Percentiles rank a stretch among this genome's conserved stretches.
Conservation (phyloP, 2,888 invertebrate genomes). For the Chloromyia formosa region DNA sequence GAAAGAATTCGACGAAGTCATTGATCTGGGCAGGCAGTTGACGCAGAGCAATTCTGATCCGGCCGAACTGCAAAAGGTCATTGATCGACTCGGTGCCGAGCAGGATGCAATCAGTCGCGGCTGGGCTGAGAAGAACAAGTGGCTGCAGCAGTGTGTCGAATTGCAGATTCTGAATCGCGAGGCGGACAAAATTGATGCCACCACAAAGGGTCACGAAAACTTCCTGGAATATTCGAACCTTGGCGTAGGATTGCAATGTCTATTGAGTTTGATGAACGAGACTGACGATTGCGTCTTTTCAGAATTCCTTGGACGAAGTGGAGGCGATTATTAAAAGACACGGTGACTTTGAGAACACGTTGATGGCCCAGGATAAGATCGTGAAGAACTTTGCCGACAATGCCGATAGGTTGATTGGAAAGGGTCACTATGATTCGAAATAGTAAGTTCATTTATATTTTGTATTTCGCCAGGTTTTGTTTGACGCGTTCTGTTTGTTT, state of each 20-base stretch:
- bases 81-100: constrained; percentile 77
- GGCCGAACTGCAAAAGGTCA: constrained; percentile 78
- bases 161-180: constrained; percentile 93
- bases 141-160: constrained; percentile 87
- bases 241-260: constrained; percentile 69
- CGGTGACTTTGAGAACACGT: constrained; percentile 90
- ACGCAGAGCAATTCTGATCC: constrained; percentile 78
- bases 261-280: background rate
- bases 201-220: constrained; percentile 92
- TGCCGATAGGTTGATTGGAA: constrained; percentile 81
- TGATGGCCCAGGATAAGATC: constrained; percentile 92
- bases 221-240: constrained; percentile 88
- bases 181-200: constrained; percentile 96
- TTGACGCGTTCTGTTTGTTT: background rate
- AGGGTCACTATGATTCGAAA: constrained; percentile 81
- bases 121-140: constrained; percentile 86
- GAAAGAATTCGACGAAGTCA: constrained; percentile 87
- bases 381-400: constrained; percentile 82
- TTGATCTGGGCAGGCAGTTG: constrained; percentile 79
- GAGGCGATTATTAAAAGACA: constrained; percentile 93
- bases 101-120: constrained; percentile 79
- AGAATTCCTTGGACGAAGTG: constrained; percentile 90
- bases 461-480: no score
- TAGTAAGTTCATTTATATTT: constrained; percentile 68
- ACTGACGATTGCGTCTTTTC: background rate